Evolutionary conservation across 2,888 invertebrate genomes (phyloP), one percentile per base, ranked within the genome.

Genomic region (Eupithecia subfuscata): DNA sequence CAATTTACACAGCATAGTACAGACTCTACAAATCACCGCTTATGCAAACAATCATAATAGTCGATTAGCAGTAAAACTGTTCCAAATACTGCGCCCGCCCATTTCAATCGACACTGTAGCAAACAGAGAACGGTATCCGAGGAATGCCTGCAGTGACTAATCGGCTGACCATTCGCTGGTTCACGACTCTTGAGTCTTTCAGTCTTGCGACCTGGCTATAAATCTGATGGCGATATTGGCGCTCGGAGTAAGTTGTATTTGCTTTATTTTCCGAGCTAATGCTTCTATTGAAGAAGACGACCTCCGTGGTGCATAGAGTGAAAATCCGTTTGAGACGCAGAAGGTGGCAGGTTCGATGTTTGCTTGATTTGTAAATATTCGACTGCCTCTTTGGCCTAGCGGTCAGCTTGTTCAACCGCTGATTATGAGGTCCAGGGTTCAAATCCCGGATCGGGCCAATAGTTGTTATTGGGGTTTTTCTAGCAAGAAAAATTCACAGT

Each of bases 131-230:
- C 84, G 92, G 91, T 87, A 87, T 87, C 87, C 88, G 56, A 84
- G 89, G 92, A 93, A 93, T 93, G 92, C 90, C 89, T 91, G 91
- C 4, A 64, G 90, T 93, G 93, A 93, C 90, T 93, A 93, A 93
- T 91, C 91, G 88, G 78, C 76, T 82, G 89, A 87, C 85, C 86
- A 89, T 88, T 88, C 85, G 85, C 83, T 84, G 85, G 85, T 85
- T 82, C 84, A 84, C 85, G 86, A 83, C 85, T 86, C 84, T 71
- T 22, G 70, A 63, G 71, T 65, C 74, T 63, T 69, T 71, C 73
- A 65, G 75, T 43, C 65, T 56, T 37, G 63, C 30, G 76, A 76
- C 67, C 77, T 72, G 71, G 60, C 72, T 12, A 75, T 67, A 73
- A 75, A 75, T 75, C 67, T 45, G 67, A 70, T 18, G 60, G 43